Evolutionary conservation across 2,888 invertebrate species (phyloP), one percentile per base, ranked within the genome.

Genomic region (Macrosoma leucophasiata): DNA sequence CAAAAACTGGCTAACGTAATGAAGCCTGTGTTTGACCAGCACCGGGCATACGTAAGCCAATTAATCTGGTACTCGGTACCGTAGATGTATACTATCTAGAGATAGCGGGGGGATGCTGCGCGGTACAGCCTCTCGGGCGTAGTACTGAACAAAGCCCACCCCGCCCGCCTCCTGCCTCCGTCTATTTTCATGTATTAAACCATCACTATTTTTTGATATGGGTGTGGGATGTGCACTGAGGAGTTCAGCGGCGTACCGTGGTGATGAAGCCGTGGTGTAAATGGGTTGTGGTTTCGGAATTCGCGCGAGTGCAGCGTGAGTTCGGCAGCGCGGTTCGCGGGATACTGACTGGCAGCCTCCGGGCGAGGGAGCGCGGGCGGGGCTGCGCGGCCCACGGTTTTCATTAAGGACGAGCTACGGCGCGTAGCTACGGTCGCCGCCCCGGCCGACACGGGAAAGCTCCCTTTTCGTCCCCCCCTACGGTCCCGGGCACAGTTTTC

Each of bases 341-440:
- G 73, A 70, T 68, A 84, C 82, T 82, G 78, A 58, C 76, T 82
- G 78, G 58, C 76, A 72, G 73, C 76, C 66, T 72, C 76, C 72
- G 61, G 53, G 55, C 39, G 46, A 38, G 46, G 38, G 39, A n/a
- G 30, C 37, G 44, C 58, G 69, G 62, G 76, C 63, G 77, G 75
- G 69, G 76, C 79, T 81, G 79, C 82, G 82, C 78, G 71, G 58
- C 54, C 62, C 66, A 58, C 66, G 66, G 56, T 70, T 64, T 70
- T 61, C 74, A 71, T 74, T 70, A 69, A 69, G 58, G 62, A 62
- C 46, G 56, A 60, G 64, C 63, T 62, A 62, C 71, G 66, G 50
- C 50, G 56, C 55, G 67, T 61, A 63, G 65, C 67, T 55, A 53
- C 66, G 69, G 64, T 62, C 65, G 65, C 74, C 70, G 67, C 74